phyloP scores from a whole-genome alignment of 2,797 vertebrate species.

The Mus caroli region DNA sequence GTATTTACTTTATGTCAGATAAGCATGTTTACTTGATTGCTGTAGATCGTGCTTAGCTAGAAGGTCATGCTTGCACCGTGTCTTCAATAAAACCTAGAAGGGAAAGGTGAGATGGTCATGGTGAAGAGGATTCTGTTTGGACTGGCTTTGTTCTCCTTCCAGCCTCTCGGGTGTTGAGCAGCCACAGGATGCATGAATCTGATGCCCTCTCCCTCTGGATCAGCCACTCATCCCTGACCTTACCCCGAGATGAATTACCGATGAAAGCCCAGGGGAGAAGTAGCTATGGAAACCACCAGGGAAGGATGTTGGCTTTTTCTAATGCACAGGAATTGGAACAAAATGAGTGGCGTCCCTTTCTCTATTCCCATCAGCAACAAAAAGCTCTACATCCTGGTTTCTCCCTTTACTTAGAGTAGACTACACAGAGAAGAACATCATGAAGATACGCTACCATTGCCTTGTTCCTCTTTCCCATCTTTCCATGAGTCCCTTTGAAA shows the following conservation, averaged over 20 bases:
- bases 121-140: neutral
- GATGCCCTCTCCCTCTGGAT: neutral
- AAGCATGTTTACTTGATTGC: neutral
- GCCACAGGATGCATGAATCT: fast-evolving
- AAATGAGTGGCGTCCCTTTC: constrained; percentile 30
- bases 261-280: constrained; percentile 18
- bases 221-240: neutral
- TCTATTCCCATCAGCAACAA: constrained; percentile 60
- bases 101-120: neutral
- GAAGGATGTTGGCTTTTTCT: neutral
- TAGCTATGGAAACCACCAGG: constrained; percentile 68
- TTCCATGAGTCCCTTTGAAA: constrained; percentile 21
- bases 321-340: constrained; percentile 44
- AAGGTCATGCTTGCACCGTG: neutral
- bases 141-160: neutral
- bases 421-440: constrained; percentile 34
- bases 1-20: neutral
- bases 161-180: neutral
- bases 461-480: neutral
- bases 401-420: constrained; percentile 13
- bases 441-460: neutral
- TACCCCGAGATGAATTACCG: neutral
- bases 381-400: constrained; percentile 62
- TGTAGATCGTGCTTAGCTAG: constrained; percentile 18
- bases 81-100: constrained; percentile 12